A percentile compares a stretch with the other conserved stretches of the same genome.
phyloP scores from a whole-genome alignment of 37 sponge, comb jelly and placozoan genomes.

The Geodia barretti region DNA sequence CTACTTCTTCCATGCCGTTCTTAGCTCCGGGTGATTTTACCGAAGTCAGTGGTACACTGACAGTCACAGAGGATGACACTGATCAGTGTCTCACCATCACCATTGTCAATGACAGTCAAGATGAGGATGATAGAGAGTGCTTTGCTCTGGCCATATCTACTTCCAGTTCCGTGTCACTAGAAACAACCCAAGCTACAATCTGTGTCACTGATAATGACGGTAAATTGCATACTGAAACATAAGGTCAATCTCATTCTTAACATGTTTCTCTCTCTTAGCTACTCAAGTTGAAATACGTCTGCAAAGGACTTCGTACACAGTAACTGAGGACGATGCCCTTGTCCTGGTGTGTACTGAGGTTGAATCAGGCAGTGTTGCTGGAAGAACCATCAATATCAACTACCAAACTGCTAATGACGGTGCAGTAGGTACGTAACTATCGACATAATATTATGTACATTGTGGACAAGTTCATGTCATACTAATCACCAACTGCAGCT shows the following conservation, averaged over 20 bases:
- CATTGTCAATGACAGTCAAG: background rate
- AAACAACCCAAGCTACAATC: background rate
- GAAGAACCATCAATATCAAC: background rate
- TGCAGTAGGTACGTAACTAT: background rate
- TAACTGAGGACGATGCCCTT: background rate
- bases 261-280: background rate
- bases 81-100: background rate
- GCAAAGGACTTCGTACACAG: background rate
- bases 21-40: background rate
- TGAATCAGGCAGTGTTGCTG: background rate
- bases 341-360: background rate
- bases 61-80: background rate
- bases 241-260: background rate
- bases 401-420: background rate
- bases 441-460: too few species aligned
- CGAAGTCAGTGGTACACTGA: background rate
- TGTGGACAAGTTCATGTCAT: background rate
- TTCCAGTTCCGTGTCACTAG: background rate
- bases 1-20: too few species aligned
- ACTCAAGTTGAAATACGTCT: background rate
- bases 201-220: background rate
- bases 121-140: background rate
- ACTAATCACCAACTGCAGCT: too few species aligned
- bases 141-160: background rate
- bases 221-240: background rate